These are phyloP conservation scores for Platycercus adscitus DNA, from an alignment of 2,113 vertebrate genomes.

Conservation along the genomic window DNA sequence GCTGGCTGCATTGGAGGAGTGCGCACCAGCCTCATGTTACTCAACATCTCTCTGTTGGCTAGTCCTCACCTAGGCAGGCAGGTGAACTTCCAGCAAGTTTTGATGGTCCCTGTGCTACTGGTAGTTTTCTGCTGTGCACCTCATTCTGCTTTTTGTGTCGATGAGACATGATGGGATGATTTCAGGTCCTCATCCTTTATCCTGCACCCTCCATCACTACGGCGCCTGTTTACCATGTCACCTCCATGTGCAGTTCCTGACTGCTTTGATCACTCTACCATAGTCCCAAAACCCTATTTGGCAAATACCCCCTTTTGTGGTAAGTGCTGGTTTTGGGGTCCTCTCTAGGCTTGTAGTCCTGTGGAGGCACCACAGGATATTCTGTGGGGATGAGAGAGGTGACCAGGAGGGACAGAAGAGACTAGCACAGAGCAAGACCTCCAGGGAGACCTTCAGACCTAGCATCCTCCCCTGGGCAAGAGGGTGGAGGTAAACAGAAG, in stretches of 20 bases:
- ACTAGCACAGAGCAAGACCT: neutral
- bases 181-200: neutral
- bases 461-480: neutral
- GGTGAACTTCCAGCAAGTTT: neutral
- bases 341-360: neutral
- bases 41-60: neutral
- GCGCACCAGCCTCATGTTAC: neutral
- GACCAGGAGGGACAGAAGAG: neutral
- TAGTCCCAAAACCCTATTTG: neutral
- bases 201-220: neutral
- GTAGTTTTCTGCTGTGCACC: neutral
- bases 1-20: neutral
- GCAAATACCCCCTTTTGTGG: neutral
- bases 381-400: neutral
- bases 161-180: rapidly evolving
- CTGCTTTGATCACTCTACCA: neutral
- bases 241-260: neutral
- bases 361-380: neutral
- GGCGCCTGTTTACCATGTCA: neutral
- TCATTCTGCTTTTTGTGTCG: neutral
- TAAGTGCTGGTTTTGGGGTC: neutral
- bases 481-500: neutral
- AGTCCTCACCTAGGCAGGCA: neutral
- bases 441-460: neutral
- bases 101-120: neutral